A percentile compares a stretch with the other conserved stretches of the same genome.
phyloP scores from a whole-genome alignment of 2,113 vertebrate species.

The Agapornis roseicollis region DNA sequence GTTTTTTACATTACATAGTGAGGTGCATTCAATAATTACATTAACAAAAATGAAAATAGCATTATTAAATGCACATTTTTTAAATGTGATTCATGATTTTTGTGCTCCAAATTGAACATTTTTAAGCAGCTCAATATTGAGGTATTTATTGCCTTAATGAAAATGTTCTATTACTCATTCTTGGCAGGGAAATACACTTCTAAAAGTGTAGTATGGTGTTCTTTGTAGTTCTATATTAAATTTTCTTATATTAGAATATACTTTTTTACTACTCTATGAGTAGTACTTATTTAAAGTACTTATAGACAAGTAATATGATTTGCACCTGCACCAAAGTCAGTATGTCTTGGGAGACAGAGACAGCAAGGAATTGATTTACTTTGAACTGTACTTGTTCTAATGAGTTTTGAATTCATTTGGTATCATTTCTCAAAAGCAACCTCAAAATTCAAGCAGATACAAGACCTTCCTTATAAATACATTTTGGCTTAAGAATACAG shows the following conservation, averaged over 20 bases:
- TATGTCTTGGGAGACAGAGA: neutral
- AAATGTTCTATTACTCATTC: neutral
- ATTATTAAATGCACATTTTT: neutral
- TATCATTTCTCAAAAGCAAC: neutral
- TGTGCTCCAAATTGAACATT: neutral
- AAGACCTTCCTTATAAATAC: neutral
- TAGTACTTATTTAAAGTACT: neutral
- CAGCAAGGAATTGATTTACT: neutral
- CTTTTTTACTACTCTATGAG: neutral
- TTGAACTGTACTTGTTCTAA: neutral
- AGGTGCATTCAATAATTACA: neutral
- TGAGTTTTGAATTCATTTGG: neutral
- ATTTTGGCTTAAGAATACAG: fast-evolving
- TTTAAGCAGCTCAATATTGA: neutral
- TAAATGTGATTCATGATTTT: neutral
- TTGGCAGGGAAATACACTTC: neutral
- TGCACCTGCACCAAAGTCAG: neutral
- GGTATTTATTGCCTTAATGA: neutral
- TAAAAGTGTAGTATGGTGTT: neutral
- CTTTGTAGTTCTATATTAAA: neutral
- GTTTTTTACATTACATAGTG: neutral
- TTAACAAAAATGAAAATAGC: neutral
- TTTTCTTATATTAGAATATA: neutral
- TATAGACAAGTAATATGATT: neutral
- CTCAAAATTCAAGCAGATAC: neutral